A percentile compares a stretch with the other conserved stretches of the same genome.
Conservation (phyloP, 1,140 invertebrate genomes). For the Protaetia brevitarsis region DNA sequence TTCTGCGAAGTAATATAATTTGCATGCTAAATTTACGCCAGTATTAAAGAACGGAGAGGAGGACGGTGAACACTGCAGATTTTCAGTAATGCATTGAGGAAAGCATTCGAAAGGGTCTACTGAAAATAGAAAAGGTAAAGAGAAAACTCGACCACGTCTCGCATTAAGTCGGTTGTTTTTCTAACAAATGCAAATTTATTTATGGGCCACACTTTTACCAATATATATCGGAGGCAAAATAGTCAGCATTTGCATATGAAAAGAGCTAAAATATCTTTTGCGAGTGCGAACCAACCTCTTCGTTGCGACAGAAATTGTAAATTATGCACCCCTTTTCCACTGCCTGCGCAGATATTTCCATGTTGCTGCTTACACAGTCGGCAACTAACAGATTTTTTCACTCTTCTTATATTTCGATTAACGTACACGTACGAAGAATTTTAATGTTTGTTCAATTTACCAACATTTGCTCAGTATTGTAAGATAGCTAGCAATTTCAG, state of each 20-base stretch:
- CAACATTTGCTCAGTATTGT: too few relatives aligned
- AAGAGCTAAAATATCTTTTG: constrained; percentile 15
- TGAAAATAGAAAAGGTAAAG: constrained; percentile 2
- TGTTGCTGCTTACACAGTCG: neutral
- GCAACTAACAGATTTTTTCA: constrained; percentile 11
- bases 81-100: neutral
- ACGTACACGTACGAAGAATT: neutral
- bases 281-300: neutral
- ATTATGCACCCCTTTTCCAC: constrained; percentile 11
- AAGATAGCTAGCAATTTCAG: neutral
- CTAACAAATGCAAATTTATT: constrained; percentile 18
- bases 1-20: neutral
- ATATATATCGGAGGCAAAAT: neutral
- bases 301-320: constrained; percentile 11
- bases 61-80: neutral
- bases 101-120: neutral
- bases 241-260: constrained; percentile 7
- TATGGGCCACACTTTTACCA: constrained; percentile 13
- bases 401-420: constrained; percentile 1
- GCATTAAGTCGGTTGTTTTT: constrained; percentile 18
- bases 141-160: neutral
- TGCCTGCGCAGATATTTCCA: neutral
- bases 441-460: neutral
- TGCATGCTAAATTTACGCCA: neutral
- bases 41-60: neutral